These are phyloP conservation scores for Piezodorus guildinii DNA, from an alignment of 1,140 invertebrate genomes.

Conservation along the genomic window DNA sequence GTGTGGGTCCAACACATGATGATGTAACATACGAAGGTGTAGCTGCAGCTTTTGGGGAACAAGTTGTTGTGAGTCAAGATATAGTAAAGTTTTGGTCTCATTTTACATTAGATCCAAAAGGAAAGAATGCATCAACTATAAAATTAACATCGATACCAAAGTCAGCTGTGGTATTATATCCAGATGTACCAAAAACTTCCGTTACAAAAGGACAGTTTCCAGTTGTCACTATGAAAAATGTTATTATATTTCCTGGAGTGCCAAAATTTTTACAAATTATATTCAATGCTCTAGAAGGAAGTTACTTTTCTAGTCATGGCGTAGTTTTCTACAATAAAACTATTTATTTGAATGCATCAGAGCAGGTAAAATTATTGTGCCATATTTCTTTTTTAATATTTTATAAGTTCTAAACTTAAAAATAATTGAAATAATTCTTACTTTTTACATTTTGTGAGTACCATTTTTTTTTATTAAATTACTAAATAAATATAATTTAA, in stretches of 20 bases:
- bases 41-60: slow-evolving; percentile 55
- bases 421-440: too few species aligned
- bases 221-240: slow-evolving; percentile 55
- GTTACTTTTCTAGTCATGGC: slow-evolving; percentile 26
- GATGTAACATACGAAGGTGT: slow-evolving; percentile 72
- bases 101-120: slow-evolving; percentile 21
- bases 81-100: slow-evolving; percentile 46
- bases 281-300: slow-evolving; percentile 38
- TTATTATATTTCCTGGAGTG: slow-evolving; percentile 68
- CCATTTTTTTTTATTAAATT: too few species aligned
- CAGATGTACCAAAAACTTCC: slow-evolving; percentile 9
- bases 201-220: slow-evolving; percentile 40
- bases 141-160: slow-evolving; percentile 25
- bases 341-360: slow-evolving; percentile 43
- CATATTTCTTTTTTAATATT: too few species aligned
- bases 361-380: slow-evolving; percentile 29
- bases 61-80: slow-evolving; percentile 43
- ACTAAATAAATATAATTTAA: too few species aligned
- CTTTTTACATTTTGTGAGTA: too few species aligned
- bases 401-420: too few species aligned
- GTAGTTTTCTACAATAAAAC: slow-evolving; percentile 33
- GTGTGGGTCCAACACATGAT: slow-evolving; percentile 75
- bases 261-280: slow-evolving; percentile 49
- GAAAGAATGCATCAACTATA: slow-evolving; percentile 8
- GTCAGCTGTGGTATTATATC: slow-evolving; percentile 22